A percentile compares a stretch with the other conserved stretches of the same genome.
Conservation (phyloP, 2,797 vertebrate genomes). For the Lepilemur septentrionalis region DNA sequence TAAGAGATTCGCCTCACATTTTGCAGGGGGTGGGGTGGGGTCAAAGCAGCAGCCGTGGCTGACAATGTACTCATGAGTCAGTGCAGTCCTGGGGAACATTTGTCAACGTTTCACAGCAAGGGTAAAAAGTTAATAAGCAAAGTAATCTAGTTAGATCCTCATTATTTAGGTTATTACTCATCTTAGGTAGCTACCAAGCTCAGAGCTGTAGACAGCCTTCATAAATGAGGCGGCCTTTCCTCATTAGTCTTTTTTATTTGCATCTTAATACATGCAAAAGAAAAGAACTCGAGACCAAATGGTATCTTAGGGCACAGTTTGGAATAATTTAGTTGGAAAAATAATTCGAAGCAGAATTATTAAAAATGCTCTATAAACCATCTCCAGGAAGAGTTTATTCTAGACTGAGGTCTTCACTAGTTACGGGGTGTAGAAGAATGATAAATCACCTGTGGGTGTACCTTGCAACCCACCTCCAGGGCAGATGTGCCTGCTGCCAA, state of each 20-base stretch:
- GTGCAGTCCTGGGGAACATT: fast-evolving
- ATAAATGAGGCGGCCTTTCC: not conserved
- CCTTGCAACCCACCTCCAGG: not conserved
- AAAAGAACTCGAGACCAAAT: not conserved
- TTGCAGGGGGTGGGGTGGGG: not conserved
- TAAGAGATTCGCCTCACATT: not conserved
- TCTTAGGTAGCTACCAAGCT: not conserved
- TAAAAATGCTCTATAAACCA: not conserved
- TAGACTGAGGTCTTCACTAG: not conserved
- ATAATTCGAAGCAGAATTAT: not conserved
- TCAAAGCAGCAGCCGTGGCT: not conserved
- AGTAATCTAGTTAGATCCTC: not conserved
- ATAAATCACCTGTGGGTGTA: not conserved
- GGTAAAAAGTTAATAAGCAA: not conserved
- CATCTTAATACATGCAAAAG: not conserved
- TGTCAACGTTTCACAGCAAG: not conserved
- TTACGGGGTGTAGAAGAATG: fast-evolving
- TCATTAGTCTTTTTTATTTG: not conserved
- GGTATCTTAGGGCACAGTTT: not conserved
- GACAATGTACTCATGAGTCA: fast-evolving
- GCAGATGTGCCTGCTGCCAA: not conserved
- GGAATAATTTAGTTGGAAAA: not conserved
- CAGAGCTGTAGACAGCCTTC: not conserved
- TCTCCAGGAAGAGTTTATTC: not conserved
- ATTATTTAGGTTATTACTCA: constrained; percentile 46